Evolutionary conservation across 2,888 invertebrate genomes (phyloP), one percentile per base, ranked within the genome.

Genomic region (Thelaira solivaga): DNA sequence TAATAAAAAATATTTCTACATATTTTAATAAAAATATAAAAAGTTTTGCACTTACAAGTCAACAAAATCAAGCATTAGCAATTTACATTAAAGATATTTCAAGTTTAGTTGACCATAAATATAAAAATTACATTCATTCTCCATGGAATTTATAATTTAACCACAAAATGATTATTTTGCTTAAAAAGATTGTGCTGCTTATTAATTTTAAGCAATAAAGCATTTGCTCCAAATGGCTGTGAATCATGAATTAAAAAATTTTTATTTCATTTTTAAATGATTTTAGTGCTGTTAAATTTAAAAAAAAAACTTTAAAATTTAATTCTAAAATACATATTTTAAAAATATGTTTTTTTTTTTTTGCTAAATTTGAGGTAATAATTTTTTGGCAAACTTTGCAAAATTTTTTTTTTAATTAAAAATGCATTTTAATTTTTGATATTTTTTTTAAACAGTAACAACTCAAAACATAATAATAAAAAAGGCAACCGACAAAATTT

Each of bases 61-160:
- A 62, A 39, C 41, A 29, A 61, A 39, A 16, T 43, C n/a, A 57
- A 22, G 6, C 13, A n/a, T n/a, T n/a, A n/a, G n/a, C 10, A 45
- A 53, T 45, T 61, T 43, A 20, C 41, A 43, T 24, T 49, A 11
- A 29, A 57, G 55, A 39, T 41, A 20, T 41, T 10, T 65, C 34
- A 73, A 57, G 55, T 65, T 73, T 41, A 49, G 22, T 49, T 65
- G 8, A 59, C 65, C 45, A 73, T 59, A 65, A 41, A 65, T 41
- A 31, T 49, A 47, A 34, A 67, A n/a, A 34, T 18, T 39, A 13
- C 4, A 49, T 39, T 6, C 1, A 31, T 43, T 71, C 51, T 41
- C 6, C 8, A 31, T 16, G 26, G 41, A 71, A 61, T 31, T 51
- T 31, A 18, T 51, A 43, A 20, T 29, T 61, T 34, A 61, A 53